A percentile compares a stretch with the other conserved stretches of the same genome.
Conservation (phyloP, 2,888 invertebrate species). For the Synergus umbraculus region DNA sequence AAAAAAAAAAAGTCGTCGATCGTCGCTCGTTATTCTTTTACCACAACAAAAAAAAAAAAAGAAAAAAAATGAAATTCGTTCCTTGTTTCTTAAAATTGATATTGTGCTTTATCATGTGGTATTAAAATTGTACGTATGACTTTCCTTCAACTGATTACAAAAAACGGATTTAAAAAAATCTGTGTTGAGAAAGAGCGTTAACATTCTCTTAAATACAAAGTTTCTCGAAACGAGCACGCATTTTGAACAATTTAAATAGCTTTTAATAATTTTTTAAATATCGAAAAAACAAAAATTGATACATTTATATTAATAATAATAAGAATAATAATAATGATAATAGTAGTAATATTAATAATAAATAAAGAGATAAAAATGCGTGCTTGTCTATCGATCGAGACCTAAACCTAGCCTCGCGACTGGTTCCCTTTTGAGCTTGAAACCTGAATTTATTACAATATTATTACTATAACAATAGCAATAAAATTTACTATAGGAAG, state of each 20-base stretch:
- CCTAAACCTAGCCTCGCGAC: constrained; percentile 20
- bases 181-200: not conserved
- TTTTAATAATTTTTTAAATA: no score
- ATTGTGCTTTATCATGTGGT: not conserved
- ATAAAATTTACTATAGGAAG: not conserved
- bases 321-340: not conserved
- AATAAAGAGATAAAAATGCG: constrained; percentile 14
- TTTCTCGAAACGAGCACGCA: constrained; percentile 28
- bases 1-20: not conserved
- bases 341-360: not conserved
- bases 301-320: no score
- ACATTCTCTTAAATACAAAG: not conserved
- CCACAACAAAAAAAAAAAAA: not conserved
- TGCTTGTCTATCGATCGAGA: constrained; percentile 27
- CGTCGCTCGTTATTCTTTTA: not conserved
- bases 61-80: not conserved
- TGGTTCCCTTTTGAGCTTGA: constrained; percentile 21
- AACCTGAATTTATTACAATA: not conserved
- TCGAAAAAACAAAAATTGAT: no score
- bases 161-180: not conserved
- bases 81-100: not conserved
- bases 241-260: not conserved
- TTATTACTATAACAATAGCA: not conserved
- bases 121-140: not conserved
- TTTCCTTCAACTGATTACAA: not conserved